Percentiles rank a stretch among this genome's conserved stretches.
Evolutionary conservation across 1,140 invertebrate genomes (phyloP).

Genomic region (Amyelois transitella): DNA sequence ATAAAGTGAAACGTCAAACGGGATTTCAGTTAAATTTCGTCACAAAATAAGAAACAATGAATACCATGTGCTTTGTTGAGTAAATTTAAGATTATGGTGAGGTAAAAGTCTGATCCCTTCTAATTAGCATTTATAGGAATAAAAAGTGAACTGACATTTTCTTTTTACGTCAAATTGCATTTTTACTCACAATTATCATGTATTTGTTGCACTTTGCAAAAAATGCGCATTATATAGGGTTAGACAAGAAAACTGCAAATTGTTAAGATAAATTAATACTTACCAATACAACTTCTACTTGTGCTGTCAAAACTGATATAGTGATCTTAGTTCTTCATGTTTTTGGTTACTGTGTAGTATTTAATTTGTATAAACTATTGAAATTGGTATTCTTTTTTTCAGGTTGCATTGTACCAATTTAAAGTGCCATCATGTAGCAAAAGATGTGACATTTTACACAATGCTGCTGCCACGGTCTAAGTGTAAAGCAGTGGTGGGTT

Average conservation of each 20-base stretch:
- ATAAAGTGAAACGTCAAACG: slow-evolving; percentile 69
- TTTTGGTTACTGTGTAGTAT: slow-evolving; percentile 9
- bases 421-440: slow-evolving; percentile 65
- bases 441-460: slow-evolving; percentile 69
- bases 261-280: neutral
- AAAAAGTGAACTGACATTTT: slow-evolving; percentile 34
- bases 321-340: slow-evolving; percentile 11
- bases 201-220: neutral
- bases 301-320: neutral
- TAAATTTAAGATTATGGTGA: slow-evolving; percentile 9
- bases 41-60: slow-evolving; percentile 9
- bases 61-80: slow-evolving; percentile 2
- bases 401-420: slow-evolving; percentile 45
- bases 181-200: slow-evolving; percentile 1
- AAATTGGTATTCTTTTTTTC: slow-evolving; percentile 21
- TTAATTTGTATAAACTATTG: neutral
- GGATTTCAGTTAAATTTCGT: slow-evolving; percentile 44
- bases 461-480: slow-evolving; percentile 67
- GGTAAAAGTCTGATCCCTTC: slow-evolving; percentile 10
- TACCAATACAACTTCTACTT: neutral
- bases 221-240: neutral
- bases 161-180: slow-evolving; percentile 34
- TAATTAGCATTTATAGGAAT: slow-evolving; percentile 11
- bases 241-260: neutral
- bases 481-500: slow-evolving; percentile 61